These are phyloP conservation scores for Acropora yongei DNA, from an alignment of 64 coral and sea anemone species.

Conservation along the genomic window DNA sequence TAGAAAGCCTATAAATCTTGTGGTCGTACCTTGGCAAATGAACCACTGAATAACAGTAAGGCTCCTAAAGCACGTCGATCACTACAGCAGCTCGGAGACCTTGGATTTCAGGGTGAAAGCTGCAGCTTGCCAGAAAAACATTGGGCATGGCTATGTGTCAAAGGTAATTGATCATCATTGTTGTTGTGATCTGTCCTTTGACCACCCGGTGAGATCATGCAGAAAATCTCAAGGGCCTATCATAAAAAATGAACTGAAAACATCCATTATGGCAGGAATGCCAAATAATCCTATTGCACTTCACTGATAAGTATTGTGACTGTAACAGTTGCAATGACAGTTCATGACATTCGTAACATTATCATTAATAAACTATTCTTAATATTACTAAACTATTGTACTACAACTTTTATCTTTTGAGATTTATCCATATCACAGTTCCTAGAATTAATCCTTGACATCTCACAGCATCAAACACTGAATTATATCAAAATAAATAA, in stretches of 20 bases:
- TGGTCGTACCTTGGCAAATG: conserved; percentile 13
- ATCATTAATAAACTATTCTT: neutral
- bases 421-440: neutral
- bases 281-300: conserved; percentile 3
- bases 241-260: conserved; percentile 19
- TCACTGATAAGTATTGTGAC: conserved; percentile 11
- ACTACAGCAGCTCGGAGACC: conserved; percentile 27
- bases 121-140: conserved; percentile 35
- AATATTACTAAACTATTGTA: neutral
- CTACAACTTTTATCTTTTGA: conserved; percentile 5
- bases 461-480: no score
- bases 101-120: conserved; percentile 14
- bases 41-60: conserved; percentile 44
- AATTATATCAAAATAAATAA: no score
- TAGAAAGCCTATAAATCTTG: neutral
- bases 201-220: conserved; percentile 18
- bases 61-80: conserved; percentile 1
- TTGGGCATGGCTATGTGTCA: conserved; percentile 21
- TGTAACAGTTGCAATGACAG: neutral
- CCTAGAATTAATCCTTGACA: no score
- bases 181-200: conserved; percentile 7
- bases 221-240: conserved; percentile 22
- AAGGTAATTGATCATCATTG: neutral
- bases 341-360: neutral
- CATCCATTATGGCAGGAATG: neutral